phyloP scores from a whole-genome alignment of 35 echinoderm and acorn worm species.

The Anneissia japonica region DNA sequence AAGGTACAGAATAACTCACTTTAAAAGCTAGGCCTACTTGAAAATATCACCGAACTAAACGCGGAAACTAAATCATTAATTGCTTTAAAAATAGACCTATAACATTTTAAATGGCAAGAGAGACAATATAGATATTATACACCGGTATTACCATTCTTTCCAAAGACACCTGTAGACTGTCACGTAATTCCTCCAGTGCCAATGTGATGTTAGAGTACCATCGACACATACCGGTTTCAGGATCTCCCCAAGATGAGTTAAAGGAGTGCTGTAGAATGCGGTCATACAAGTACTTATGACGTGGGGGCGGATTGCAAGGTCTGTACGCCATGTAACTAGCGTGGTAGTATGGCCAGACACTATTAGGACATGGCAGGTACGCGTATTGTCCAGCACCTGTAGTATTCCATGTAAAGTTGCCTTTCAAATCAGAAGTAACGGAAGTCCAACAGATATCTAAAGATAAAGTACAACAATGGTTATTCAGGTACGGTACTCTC shows the following conservation, averaged over 20 bases:
- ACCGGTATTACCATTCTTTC: slow-evolving; percentile 76
- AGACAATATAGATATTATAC: no score
- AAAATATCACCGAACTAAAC: no score
- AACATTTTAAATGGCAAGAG: no score
- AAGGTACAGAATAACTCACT: no score
- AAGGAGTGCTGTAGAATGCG: slow-evolving; percentile 23
- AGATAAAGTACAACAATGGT: not conserved
- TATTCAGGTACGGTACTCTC: no score
- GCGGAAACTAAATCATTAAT: no score
- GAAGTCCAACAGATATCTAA: slow-evolving; percentile 60
- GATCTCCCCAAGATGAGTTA: slow-evolving; percentile 52
- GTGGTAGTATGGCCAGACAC: slow-evolving; percentile 17
- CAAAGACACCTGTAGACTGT: slow-evolving; percentile 27
- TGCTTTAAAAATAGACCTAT: no score
- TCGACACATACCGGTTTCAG: slow-evolving; percentile 46
- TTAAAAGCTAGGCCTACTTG: no score
- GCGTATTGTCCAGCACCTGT: slow-evolving; percentile 71
- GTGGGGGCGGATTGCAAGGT: slow-evolving; percentile 21
- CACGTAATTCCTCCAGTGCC: slow-evolving; percentile 46
- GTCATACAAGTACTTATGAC: not conserved
- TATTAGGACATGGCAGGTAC: slow-evolving; percentile 55
- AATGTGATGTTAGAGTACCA: slow-evolving; percentile 66
- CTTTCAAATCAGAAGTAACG: slow-evolving; percentile 46
- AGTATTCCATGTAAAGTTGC: slow-evolving; percentile 52
- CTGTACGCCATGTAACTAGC: slow-evolving; percentile 4